Evolutionary conservation across 2,113 vertebrate genomes (phyloP).

Genomic region (Erythrocercus mccallii): DNA sequence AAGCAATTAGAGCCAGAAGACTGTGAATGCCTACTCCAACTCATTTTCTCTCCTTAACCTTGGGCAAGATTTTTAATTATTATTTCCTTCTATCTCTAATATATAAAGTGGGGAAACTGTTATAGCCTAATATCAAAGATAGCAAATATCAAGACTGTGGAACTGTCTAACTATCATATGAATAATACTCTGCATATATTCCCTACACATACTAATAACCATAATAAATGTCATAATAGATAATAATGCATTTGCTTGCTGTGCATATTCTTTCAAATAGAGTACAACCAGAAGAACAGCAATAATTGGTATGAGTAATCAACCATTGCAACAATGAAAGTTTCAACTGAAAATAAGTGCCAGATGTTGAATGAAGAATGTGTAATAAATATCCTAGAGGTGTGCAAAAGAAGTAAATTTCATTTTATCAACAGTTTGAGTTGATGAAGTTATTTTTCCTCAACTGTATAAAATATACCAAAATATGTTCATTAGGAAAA

Average conservation of each 20-base stretch:
- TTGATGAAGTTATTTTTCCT: neutral
- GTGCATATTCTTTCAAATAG: neutral
- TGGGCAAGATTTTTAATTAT: neutral
- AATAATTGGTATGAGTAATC: constrained; percentile 32
- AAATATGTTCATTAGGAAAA: neutral
- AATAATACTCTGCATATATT: neutral
- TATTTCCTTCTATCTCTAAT: neutral
- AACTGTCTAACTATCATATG: neutral
- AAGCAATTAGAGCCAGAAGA: neutral
- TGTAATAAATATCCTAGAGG: neutral
- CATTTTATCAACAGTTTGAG: neutral
- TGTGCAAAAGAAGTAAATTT: neutral
- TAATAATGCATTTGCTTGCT: neutral
- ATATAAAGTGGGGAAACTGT: neutral
- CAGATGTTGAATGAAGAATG: neutral
- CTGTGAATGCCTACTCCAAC: neutral
- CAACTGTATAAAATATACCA: neutral
- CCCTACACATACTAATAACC: neutral
- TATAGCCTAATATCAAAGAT: neutral
- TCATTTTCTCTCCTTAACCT: neutral
- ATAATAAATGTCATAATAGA: neutral
- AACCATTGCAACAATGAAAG: neutral
- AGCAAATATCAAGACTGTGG: neutral
- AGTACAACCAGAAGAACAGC: neutral
- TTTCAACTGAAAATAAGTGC: neutral